phyloP scores from a whole-genome alignment of 2,797 vertebrate species.

The Chaunax sp. region DNA sequence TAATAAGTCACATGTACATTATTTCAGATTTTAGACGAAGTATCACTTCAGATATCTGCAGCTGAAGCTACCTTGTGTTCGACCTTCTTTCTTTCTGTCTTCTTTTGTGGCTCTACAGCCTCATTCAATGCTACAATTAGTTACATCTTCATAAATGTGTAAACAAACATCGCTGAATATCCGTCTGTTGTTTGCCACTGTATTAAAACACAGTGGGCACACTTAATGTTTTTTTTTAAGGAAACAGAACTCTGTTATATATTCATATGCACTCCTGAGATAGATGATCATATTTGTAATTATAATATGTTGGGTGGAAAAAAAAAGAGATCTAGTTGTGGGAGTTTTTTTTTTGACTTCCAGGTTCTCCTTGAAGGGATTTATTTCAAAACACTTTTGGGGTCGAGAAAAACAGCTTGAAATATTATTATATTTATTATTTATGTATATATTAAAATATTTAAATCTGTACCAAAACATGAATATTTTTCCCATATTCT shows the following conservation, averaged over 20 bases:
- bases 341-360: neutral
- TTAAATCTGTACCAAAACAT: neutral
- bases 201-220: neutral
- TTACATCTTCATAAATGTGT: constrained; percentile 23
- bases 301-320: neutral
- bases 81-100: neutral
- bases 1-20: constrained; percentile 72
- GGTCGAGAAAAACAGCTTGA: no score
- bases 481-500: neutral
- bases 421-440: neutral
- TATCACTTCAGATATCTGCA: constrained; percentile 29
- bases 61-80: constrained; percentile 11
- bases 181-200: neutral
- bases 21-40: constrained; percentile 36
- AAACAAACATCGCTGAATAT: constrained; percentile 12
- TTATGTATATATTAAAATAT: neutral
- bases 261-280: neutral
- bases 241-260: neutral
- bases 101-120: constrained; percentile 18
- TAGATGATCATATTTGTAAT: constrained; percentile 13
- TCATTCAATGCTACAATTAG: constrained; percentile 16
- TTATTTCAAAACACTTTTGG: constrained; percentile 1
- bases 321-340: neutral
- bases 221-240: constrained; percentile 20
- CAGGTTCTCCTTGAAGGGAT: neutral